phyloP scores from a whole-genome alignment of 2,888 invertebrate species.

The Noctua janthe region DNA sequence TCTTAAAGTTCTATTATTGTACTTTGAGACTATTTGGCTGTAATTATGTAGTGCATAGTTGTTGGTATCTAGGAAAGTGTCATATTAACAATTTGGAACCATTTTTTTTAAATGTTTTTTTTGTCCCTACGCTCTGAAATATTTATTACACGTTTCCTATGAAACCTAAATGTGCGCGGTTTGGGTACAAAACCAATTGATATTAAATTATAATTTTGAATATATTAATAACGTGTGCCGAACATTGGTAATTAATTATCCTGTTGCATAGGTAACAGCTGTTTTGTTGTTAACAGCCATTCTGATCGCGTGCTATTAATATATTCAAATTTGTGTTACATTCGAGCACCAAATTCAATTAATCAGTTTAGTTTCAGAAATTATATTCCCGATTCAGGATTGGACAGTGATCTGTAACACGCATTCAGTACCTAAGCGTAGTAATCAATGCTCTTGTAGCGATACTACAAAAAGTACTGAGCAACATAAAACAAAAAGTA shows the following conservation, averaged over 20 bases:
- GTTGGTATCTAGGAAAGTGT: neutral
- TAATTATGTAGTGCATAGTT: no score
- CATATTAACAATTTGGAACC: neutral
- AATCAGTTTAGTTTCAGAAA: slow-evolving; percentile 21
- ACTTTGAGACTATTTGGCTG: neutral
- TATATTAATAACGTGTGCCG: slow-evolving; percentile 42
- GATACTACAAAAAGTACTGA: no score
- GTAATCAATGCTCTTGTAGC: neutral
- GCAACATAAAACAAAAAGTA: no score
- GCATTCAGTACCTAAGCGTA: neutral
- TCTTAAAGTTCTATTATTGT: neutral
- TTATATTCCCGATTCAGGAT: neutral
- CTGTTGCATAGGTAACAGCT: slow-evolving; percentile 48
- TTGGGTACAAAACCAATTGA: slow-evolving; percentile 22
- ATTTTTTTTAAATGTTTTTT: no score
- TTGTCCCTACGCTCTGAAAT: neutral
- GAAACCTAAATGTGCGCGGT: slow-evolving; percentile 20
- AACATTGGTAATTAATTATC: slow-evolving; percentile 54
- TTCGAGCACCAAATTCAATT: slow-evolving; percentile 16
- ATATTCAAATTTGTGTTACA: slow-evolving; percentile 24
- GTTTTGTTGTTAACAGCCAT: slow-evolving; percentile 41
- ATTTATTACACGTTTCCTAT: neutral
- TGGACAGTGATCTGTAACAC: neutral
- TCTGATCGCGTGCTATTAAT: slow-evolving; percentile 21
- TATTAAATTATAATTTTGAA: slow-evolving; percentile 51